Percentiles rank a stretch among this genome's conserved stretches.
These are phyloP conservation scores for Epistrophella euchroma DNA, from an alignment of 2,888 invertebrate species.

Conservation along the genomic window DNA sequence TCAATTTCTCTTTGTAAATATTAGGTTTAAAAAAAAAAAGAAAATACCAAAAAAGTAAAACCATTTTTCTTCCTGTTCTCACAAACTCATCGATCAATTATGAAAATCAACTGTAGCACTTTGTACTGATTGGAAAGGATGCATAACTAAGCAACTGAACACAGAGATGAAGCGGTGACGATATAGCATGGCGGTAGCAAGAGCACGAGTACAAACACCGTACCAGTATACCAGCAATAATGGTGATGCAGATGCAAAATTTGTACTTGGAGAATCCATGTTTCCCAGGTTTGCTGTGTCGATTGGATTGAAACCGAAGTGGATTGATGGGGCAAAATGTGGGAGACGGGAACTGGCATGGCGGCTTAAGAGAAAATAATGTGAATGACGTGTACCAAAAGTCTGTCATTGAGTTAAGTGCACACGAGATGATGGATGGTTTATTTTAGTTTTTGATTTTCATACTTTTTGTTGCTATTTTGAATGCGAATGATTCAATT, in stretches of 20 bases:
- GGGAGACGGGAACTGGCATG: background rate
- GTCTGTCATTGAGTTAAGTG: slow-evolving; percentile 48
- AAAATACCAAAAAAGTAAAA: background rate
- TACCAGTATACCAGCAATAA: background rate
- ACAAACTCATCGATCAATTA: slow-evolving; percentile 62
- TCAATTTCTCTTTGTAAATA: slow-evolving; percentile 37
- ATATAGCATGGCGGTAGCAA: background rate
- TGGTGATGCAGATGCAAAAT: slow-evolving; percentile 9
- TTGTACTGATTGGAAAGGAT: slow-evolving; percentile 44
- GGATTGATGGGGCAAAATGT: slow-evolving; percentile 32
- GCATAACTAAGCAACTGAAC: slow-evolving; percentile 22
- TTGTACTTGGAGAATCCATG: slow-evolving; percentile 31
- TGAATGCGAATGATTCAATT: slow-evolving; percentile 12
- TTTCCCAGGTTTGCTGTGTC: slow-evolving; percentile 43
- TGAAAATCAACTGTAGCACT: slow-evolving; percentile 59
- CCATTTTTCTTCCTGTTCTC: slow-evolving; percentile 20
- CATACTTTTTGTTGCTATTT: background rate
- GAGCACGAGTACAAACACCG: background rate
- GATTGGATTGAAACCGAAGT: slow-evolving; percentile 57
- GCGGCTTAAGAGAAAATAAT: background rate
- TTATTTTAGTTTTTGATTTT: slow-evolving; percentile 37
- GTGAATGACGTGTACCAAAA: slow-evolving; percentile 29
- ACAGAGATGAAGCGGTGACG: slow-evolving; percentile 17
- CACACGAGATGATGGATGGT: slow-evolving; percentile 54
- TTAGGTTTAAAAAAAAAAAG: background rate